phyloP scores from a whole-genome alignment of 2,797 vertebrate species.

The Stomatorhinus walkeri region DNA sequence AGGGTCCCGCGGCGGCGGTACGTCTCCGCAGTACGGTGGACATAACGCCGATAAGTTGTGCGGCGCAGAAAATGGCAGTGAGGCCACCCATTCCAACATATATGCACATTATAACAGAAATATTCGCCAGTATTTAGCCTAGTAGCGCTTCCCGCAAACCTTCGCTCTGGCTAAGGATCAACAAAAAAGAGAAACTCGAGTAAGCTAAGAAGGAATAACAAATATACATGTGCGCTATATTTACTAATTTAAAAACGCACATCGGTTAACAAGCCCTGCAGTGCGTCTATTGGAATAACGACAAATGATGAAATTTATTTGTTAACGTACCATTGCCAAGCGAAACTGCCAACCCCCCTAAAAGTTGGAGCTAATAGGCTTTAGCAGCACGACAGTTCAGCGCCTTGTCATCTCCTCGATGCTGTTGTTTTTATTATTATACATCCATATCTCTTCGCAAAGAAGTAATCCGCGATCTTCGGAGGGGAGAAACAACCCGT shows the following conservation, averaged over 20 bases:
- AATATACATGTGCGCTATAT: slow-evolving; percentile 25
- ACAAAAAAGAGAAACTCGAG: slow-evolving; percentile 32
- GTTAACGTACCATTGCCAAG: slow-evolving; percentile 56
- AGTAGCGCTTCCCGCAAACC: slow-evolving; percentile 26
- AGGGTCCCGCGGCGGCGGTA: slow-evolving; percentile 24
- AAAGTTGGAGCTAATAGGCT: slow-evolving; percentile 40
- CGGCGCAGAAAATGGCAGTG: slow-evolving; percentile 27
- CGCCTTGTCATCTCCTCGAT: slow-evolving; percentile 40
- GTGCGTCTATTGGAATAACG: slow-evolving; percentile 25
- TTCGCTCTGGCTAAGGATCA: slow-evolving; percentile 35
- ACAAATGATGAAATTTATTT: slow-evolving; percentile 42
- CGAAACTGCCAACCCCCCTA: slow-evolving; percentile 47
- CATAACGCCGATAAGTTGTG: slow-evolving; percentile 31
- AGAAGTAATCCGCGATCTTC: slow-evolving; percentile 39
- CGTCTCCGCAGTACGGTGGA: slow-evolving; percentile 12
- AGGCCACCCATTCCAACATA: slow-evolving; percentile 5
- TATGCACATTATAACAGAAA: slow-evolving; percentile 16
- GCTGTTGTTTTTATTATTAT: slow-evolving; percentile 29
- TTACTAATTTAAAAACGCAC: slow-evolving; percentile 25
- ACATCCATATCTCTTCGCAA: slow-evolving; percentile 36
- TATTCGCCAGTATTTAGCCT: slow-evolving; percentile 1
- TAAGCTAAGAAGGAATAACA: slow-evolving; percentile 29
- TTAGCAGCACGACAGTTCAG: slow-evolving; percentile 39
- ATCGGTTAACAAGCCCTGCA: slow-evolving; percentile 19
- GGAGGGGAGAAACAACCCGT: slow-evolving; percentile 30